Base-by-base conservation (phyloP, 2,797 vertebrate genomes). In the Halcyon smyrnensis region DNA sequence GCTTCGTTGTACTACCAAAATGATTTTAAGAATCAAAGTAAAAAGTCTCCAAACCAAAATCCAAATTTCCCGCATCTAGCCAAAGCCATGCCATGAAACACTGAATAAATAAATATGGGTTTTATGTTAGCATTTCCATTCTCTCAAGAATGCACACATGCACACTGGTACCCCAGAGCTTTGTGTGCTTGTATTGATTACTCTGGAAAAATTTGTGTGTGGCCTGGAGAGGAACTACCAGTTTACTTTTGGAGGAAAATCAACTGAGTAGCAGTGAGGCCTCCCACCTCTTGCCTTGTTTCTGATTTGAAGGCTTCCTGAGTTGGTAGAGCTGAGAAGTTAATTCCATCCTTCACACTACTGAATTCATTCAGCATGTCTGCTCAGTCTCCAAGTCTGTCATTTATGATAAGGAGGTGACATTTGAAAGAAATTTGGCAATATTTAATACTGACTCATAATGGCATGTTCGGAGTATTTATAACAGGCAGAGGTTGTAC, bases 371-470 rank as follows among this genome's bases (percentile, higher is more conserved):
- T 95, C 81, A 85, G 68, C 54, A 8, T 48, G 79, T 89, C 81
- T 95, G 53, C 65, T 94, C 24, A 48, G 65, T 48, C 53, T 87
- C 77, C 60, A 74, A 87, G 45, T 64, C 64, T 93, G 70, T 84
- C 34, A 45, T 65, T 94, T 91, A n/a, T 54, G 84, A 83, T 95
- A 90, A 82, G 80, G 27, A 89, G 74, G 37, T 92, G 81, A 79
- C 67, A 68, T 79, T 73, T 93, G 50, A 83, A 89, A 94, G 28
- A 64, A 84, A 65, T 93, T 62, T 59, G 83, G 60, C 84, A 85
- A 24, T 89, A 89, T 87, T 95, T 89, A 92, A 87, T 80, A 79
- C 77, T 95, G 88, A 83, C 45, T 96, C 86, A 64, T 69, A 71
- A 59, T 80, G 56, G 15, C 70, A 11, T 15, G 32, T 83, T 94